These are phyloP conservation scores for Dryadula phaetusa DNA, from an alignment of 2,888 invertebrate genomes.

Conservation along the genomic window DNA sequence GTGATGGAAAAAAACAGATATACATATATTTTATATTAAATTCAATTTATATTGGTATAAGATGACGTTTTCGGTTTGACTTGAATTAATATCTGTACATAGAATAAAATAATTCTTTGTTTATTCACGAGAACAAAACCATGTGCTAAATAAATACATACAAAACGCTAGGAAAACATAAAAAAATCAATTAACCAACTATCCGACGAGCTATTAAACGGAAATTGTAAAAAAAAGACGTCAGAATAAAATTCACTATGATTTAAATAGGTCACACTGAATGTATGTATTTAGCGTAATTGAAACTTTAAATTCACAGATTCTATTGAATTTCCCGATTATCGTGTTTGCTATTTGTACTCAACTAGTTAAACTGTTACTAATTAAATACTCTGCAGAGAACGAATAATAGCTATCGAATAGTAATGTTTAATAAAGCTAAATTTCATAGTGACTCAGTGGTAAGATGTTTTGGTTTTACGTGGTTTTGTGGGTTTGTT, in stretches of 20 bases:
- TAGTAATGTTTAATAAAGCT: neutral
- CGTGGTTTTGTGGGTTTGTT: neutral
- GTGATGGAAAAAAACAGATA: too few species aligned
- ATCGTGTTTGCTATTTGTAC: constrained; percentile 22
- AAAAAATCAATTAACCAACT: neutral
- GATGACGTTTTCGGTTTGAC: too few species aligned
- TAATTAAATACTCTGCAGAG: constrained; percentile 12
- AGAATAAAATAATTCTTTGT: too few species aligned
- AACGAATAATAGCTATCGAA: constrained; percentile 2
- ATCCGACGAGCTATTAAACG: neutral
- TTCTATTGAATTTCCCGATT: constrained; percentile 19
- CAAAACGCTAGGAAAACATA: neutral
- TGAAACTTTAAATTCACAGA: constrained; percentile 23
- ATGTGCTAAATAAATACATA: too few species aligned
- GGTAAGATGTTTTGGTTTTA: neutral
- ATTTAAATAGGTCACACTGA: constrained; percentile 18
- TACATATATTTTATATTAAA: too few species aligned
- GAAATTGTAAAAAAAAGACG: constrained; percentile 5
- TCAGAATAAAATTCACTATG: neutral
- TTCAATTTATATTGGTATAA: too few species aligned
- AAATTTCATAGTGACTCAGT: too few species aligned
- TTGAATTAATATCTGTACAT: too few species aligned
- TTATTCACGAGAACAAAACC: too few species aligned
- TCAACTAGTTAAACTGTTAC: constrained; percentile 20
- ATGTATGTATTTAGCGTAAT: constrained; percentile 23